These are phyloP conservation scores for Chauna torquata DNA, from an alignment of 2,113 vertebrate genomes.

Conservation along the genomic window DNA sequence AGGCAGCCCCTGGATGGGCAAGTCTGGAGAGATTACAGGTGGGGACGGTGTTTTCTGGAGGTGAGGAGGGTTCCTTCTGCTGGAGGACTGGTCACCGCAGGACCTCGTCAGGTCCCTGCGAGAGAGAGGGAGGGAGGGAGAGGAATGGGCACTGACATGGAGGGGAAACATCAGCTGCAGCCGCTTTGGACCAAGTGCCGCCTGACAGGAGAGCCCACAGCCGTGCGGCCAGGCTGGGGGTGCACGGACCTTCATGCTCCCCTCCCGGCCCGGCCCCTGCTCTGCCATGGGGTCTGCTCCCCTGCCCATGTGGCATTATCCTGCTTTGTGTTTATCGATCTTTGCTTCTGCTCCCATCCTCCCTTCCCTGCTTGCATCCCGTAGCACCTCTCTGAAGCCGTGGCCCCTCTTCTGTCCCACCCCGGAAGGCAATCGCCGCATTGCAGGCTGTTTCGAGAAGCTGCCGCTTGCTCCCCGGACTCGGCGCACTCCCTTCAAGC, in stretches of 20 bases:
- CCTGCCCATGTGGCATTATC: neutral
- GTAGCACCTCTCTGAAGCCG: rapidly evolving
- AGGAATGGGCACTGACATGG: rapidly evolving
- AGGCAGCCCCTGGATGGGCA: neutral
- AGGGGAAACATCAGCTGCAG: neutral
- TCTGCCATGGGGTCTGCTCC: rapidly evolving
- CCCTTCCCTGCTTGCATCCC: neutral
- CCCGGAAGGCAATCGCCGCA: neutral
- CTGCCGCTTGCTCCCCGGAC: neutral
- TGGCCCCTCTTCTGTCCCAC: no score
- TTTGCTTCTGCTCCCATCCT: neutral
- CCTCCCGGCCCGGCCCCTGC: neutral
- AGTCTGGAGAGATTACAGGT: rapidly evolving
- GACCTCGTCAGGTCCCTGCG: neutral
- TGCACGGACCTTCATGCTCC: neutral
- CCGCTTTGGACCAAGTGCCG: neutral
- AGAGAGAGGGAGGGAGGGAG: neutral
- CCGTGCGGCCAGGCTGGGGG: rapidly evolving
- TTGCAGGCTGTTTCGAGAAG: neutral
- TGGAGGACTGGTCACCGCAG: neutral
- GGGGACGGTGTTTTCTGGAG: neutral
- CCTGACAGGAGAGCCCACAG: rapidly evolving
- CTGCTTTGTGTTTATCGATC: neutral
- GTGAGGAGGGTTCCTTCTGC: neutral
- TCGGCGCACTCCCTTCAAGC: rapidly evolving